Percentiles rank a stretch among this genome's conserved stretches.
Conservation (phyloP, 2,797 vertebrate species). For the Chiroxiphia lanceolata region DNA sequence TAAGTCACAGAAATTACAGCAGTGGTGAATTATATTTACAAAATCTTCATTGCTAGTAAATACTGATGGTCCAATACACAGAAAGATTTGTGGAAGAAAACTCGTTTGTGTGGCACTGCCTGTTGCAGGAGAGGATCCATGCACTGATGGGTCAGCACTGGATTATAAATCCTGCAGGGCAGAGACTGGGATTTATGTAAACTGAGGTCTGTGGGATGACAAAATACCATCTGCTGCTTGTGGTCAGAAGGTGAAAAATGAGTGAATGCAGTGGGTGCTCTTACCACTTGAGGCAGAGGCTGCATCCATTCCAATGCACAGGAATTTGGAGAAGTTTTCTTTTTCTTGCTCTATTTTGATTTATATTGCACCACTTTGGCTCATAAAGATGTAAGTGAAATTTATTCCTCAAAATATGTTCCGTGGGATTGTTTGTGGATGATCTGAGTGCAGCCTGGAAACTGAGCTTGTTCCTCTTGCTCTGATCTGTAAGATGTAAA, state of each 20-base stretch:
- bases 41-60: constrained; percentile 42
- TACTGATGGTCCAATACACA: background rate
- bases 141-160: background rate
- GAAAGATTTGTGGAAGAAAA: background rate
- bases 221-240: background rate
- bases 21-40: constrained; percentile 47
- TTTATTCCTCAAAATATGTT: constrained; percentile 23
- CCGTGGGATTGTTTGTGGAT: background rate
- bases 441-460: constrained; percentile 6
- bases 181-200: background rate
- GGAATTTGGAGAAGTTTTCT: background rate
- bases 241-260: background rate
- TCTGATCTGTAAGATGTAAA: background rate
- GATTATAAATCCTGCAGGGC: background rate
- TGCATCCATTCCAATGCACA: background rate
- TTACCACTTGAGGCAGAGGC: background rate
- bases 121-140: background rate
- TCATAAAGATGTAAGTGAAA: background rate
- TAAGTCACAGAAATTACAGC: background rate
- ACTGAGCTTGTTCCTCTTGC: background rate
- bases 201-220: background rate
- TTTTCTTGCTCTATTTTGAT: background rate
- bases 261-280: background rate
- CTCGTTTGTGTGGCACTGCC: background rate
- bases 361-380: background rate